Evolutionary conservation across 2,797 vertebrate genomes (phyloP), one percentile per base, ranked within the genome.

Genomic region (Chromis chromis): DNA sequence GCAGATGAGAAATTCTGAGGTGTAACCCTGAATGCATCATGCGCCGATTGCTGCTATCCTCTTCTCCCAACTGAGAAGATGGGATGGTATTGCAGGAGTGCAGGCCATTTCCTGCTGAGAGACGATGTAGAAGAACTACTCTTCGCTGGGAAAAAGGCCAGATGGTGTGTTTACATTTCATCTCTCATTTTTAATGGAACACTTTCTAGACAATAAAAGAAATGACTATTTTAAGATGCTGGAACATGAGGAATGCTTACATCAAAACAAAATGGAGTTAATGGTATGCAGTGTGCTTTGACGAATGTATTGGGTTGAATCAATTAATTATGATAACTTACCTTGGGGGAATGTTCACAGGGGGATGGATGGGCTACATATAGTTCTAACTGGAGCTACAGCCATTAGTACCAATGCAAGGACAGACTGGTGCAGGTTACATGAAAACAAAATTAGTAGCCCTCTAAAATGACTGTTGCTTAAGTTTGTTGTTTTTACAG

Each of bases 1-100:
- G 28, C 76, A 84, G 85, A 77, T 83, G 66, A 76, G 60, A 56
- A 74, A 57, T 62, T 78, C 33, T 68, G 24, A 70, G 57, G 25
- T 21, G 64, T 31, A 78, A 48, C 49, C 58, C n/a, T 25, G 0
- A 28, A 76, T 50, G 58, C 50, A 62, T 50, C 3, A 11, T 21
- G 64, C 1, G 27, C 39, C n/a, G 60, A 63, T 67, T 67, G 21
- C 36, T 27, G 63, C 63, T 54, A n/a, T 42, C 55, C 10, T 63
- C 42, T n/a, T 65, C 53, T 66, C 42, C 80, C 28, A 21, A 8
- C 56, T 57, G 62, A 76, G 55, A 69, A 65, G 60, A 74, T 52
- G 54, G 36, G 50, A 54, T 52, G 19, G 52, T 49, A 61, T 14
- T 66, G 50, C n/a, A 44, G 53, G 42, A 13, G 6, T 52, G 25